Percentiles rank a stretch among this genome's conserved stretches.
Evolutionary conservation across 2,797 vertebrate genomes (phyloP).

Genomic region (Garrulus glandarius): DNA sequence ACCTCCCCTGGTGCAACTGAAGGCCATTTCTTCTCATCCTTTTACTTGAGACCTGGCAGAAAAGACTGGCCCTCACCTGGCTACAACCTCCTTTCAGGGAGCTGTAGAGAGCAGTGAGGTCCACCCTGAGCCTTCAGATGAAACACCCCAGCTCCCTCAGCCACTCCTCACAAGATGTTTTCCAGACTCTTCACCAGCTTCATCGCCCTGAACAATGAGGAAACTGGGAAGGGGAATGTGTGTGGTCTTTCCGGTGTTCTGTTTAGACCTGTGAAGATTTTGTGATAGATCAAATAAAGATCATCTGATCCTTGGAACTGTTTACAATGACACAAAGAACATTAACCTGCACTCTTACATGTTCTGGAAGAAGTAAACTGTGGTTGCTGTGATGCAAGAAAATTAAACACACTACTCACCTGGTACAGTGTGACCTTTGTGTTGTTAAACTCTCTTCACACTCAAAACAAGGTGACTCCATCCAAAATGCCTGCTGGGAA

Average conservation of each 20-base stretch:
- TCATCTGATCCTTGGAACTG: background rate
- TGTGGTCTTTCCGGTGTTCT: background rate
- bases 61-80: background rate
- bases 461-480: background rate
- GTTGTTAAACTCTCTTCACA: background rate
- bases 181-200: background rate
- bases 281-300: conserved; percentile 6
- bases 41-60: background rate
- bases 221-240: background rate
- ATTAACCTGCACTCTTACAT: background rate
- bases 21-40: background rate
- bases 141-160: background rate
- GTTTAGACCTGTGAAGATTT: conserved; percentile 11
- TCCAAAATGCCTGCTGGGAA: background rate
- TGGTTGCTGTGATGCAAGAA: background rate
- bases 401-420: background rate
- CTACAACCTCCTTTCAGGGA: background rate
- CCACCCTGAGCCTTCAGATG: background rate
- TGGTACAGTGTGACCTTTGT: background rate
- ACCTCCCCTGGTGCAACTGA: background rate
- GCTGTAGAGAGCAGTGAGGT: background rate
- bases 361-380: conserved; percentile 2
- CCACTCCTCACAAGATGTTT: background rate
- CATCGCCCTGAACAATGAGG: background rate
- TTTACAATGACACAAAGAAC: background rate